Conservation (phyloP, 2,113 vertebrate genomes). For the Triplophysa dalaica region DNA sequence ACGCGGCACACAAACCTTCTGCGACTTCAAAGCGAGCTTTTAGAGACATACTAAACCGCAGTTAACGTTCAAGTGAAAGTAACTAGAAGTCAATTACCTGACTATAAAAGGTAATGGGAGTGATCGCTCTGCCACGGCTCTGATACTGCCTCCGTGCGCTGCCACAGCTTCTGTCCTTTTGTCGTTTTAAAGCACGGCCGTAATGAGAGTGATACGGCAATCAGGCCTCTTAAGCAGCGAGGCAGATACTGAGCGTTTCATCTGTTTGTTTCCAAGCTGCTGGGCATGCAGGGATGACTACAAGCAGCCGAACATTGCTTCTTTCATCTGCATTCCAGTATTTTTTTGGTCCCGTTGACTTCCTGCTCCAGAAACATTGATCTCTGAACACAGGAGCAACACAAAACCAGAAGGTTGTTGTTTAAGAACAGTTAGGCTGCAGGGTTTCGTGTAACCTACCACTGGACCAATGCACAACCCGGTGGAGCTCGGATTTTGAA, state of each 20-base stretch:
- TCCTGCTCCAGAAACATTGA: conserved; percentile 39
- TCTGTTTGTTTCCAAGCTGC: conserved; percentile 34
- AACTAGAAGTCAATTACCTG: conserved; percentile 65
- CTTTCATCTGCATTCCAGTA: conserved; percentile 27
- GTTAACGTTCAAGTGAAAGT: conserved; percentile 61
- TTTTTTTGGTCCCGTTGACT: conserved; percentile 30
- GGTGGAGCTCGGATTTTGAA: neutral
- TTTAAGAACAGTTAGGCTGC: neutral
- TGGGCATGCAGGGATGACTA: conserved; percentile 42
- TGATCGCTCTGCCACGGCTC: conserved; percentile 54
- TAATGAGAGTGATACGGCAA: conserved; percentile 52
- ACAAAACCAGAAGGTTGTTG: conserved; percentile 28
- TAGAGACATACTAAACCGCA: conserved; percentile 55
- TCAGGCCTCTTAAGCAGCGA: conserved; percentile 36
- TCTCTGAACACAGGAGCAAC: conserved; percentile 14
- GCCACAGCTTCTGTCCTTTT: conserved; percentile 39
- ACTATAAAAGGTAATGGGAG: conserved; percentile 61
- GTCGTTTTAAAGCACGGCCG: conserved; percentile 44
- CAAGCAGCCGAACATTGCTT: conserved; percentile 10
- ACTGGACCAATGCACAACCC: neutral
- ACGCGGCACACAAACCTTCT: conserved; percentile 47
- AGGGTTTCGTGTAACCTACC: neutral
- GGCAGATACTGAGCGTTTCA: conserved; percentile 25
- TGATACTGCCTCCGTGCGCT: conserved; percentile 30
- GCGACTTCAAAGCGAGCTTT: conserved; percentile 59